These are phyloP conservation scores for Drosophila peninsularis DNA, from an alignment of 2,888 invertebrate genomes.

Conservation along the genomic window DNA sequence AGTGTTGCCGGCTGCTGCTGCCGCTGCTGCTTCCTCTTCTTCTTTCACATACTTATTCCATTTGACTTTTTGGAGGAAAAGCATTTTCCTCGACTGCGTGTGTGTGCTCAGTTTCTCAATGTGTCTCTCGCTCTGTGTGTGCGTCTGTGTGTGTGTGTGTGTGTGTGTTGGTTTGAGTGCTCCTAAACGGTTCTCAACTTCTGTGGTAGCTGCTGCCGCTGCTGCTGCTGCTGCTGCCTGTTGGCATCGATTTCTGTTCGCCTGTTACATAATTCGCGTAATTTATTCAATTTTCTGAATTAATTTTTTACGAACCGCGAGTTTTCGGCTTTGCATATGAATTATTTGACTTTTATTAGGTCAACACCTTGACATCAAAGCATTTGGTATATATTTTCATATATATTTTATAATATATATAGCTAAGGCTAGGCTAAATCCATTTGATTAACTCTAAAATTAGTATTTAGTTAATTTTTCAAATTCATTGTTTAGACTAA, in stretches of 20 bases:
- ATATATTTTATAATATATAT: neutral
- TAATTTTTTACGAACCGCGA: conserved; percentile 73
- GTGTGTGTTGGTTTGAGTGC: conserved; percentile 40
- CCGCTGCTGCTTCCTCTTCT: conserved; percentile 47
- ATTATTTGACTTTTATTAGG: conserved; percentile 41
- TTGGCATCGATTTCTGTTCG: conserved; percentile 67
- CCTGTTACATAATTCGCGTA: conserved; percentile 82
- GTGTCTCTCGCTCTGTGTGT: neutral
- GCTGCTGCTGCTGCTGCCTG: conserved; percentile 33
- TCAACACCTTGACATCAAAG: conserved; percentile 16
- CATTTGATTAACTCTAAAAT: neutral
- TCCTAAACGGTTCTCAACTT: conserved; percentile 72
- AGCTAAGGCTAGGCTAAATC: accelerated
- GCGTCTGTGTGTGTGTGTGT: conserved; percentile 20
- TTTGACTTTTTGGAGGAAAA: conserved; percentile 79
- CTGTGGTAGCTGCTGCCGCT: conserved; percentile 45
- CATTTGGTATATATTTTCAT: conserved; percentile 7
- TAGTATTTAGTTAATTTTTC: neutral
- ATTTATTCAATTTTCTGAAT: conserved; percentile 83
- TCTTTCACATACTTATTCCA: conserved; percentile 72
- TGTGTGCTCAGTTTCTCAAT: conserved; percentile 24
- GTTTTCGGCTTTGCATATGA: conserved; percentile 54
- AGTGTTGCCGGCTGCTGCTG: conserved; percentile 48
- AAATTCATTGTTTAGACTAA: neutral
- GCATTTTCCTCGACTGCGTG: conserved; percentile 64